Conservation (phyloP, 2,888 invertebrate species). For the Onthophagus sagittarius region DNA sequence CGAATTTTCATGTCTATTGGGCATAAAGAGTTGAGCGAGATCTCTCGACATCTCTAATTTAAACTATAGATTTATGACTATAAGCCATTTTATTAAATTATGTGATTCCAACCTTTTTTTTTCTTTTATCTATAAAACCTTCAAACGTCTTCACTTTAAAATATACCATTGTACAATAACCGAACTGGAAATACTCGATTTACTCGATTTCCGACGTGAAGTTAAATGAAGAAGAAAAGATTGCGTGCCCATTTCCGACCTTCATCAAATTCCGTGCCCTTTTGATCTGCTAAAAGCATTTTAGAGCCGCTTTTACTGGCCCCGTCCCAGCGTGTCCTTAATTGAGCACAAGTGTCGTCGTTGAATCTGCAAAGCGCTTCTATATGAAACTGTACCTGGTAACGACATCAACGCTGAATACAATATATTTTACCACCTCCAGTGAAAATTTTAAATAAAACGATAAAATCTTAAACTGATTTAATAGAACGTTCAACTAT, state of each 20-base stretch:
- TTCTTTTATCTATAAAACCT: constrained; percentile 11
- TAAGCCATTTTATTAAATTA: too few species aligned
- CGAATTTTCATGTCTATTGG: too few species aligned
- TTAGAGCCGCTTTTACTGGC: neutral
- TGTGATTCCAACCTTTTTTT: too few species aligned
- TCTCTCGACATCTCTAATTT: too few species aligned
- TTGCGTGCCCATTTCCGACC: constrained; percentile 27
- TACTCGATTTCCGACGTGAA: neutral
- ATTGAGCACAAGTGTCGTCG: neutral
- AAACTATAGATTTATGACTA: too few species aligned
- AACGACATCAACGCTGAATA: neutral
- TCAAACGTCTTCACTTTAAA: constrained; percentile 19
- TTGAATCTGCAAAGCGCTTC: neutral
- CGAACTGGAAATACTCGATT: too few species aligned
- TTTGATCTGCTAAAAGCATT: constrained; percentile 14
- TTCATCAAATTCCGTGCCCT: constrained; percentile 25
- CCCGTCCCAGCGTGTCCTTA: neutral
- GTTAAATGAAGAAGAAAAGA: constrained; percentile 28
- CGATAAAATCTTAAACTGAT: too few species aligned
- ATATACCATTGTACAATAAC: neutral
- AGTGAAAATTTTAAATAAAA: too few species aligned
- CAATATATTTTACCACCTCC: too few species aligned
- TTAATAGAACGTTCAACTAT: neutral
- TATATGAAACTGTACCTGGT: neutral
- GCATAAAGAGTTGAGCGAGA: too few species aligned